Percentiles rank a stretch among this genome's conserved stretches.
Evolutionary conservation across 2,888 invertebrate species (phyloP).

Genomic region (Entomobrya proxima): DNA sequence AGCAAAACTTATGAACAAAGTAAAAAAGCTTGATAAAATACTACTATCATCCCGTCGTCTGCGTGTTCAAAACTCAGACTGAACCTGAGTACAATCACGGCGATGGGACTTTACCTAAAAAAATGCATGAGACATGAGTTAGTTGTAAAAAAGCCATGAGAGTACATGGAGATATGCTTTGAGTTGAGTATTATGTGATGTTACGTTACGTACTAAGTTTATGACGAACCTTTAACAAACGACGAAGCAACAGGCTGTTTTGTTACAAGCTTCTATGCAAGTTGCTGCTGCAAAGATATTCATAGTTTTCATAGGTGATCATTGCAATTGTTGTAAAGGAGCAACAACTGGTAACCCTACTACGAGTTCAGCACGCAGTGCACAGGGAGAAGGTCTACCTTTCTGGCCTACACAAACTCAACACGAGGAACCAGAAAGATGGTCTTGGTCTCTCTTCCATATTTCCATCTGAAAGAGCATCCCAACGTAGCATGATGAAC

Average conservation of each 20-base stretch:
- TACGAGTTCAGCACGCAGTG: not conserved
- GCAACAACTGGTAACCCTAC: not conserved
- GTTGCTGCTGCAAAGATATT: too few species aligned
- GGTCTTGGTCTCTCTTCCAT: too few species aligned
- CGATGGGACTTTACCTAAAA: slow-evolving; percentile 55
- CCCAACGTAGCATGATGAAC: too few species aligned
- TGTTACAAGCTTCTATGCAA: too few species aligned
- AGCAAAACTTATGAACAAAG: too few species aligned
- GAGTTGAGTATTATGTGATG: slow-evolving; percentile 8
- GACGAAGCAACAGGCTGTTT: not conserved
- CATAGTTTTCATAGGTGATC: too few species aligned
- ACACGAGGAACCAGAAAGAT: too few species aligned
- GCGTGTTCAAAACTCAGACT: slow-evolving; percentile 62
- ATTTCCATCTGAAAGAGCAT: slow-evolving; percentile 12
- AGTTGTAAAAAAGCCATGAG: not conserved
- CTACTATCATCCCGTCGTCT: slow-evolving; percentile 36
- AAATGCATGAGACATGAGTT: slow-evolving; percentile 5
- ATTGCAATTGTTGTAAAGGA: too few species aligned
- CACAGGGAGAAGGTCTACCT: slow-evolving; percentile 10
- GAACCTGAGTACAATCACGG: slow-evolving; percentile 39
- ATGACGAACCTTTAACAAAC: not conserved
- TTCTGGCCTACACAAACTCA: not conserved
- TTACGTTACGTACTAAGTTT: not conserved
- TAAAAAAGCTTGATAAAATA: not conserved
- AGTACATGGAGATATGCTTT: too few species aligned